Evolutionary conservation across 2,797 vertebrate species (phyloP), one percentile per base, ranked within the genome.

Genomic region (Luscinia luscinia): DNA sequence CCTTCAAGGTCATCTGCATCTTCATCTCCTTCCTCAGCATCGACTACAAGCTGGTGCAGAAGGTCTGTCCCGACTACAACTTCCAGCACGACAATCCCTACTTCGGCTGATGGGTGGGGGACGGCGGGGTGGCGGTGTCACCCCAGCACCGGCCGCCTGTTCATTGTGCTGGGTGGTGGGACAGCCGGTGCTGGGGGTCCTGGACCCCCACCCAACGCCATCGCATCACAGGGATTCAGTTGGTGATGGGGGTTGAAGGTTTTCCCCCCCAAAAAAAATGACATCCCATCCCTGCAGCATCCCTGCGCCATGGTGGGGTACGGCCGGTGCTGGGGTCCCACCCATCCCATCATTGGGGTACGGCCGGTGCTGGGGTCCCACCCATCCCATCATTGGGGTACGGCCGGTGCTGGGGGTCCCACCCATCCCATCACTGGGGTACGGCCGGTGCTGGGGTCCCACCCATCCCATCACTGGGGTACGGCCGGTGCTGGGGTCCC

Each of bases 1-100:
- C 99, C 95, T 99, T 99, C 98, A 99, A 99, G 96, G 99, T 99
- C 94, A 99, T 99, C 98, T 99, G 99, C 97, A 99, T 99, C 97
- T 99, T 99, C 97, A 99, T 99, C 97, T 99, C 99, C 89, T 99
- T 99, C 98, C 98, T 99, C 93, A 99, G 99, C 97, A 98, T 99
- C 82, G 99, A 99, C 95, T 99, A 99, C 98, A 99, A 99, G 98
- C 98, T 99, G 96, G 99, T 99, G 94, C 99, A 99, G 97, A 99
- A 99, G 97, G 99, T 99, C 95, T 99, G 99, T 91, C 99, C 99
- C 62, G 99, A 99, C 97, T 99, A 99, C 97, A 99, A 99, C 98
- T 99, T 99, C 98, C 99, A 99, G 98, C 99, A 98, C 57, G 99
- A 99, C 89, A 98, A 98, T 85, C 99, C 99, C 76, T 99, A 99